Base-by-base conservation (phyloP, 2,113 vertebrate species). In the Phasianus colchicus region DNA sequence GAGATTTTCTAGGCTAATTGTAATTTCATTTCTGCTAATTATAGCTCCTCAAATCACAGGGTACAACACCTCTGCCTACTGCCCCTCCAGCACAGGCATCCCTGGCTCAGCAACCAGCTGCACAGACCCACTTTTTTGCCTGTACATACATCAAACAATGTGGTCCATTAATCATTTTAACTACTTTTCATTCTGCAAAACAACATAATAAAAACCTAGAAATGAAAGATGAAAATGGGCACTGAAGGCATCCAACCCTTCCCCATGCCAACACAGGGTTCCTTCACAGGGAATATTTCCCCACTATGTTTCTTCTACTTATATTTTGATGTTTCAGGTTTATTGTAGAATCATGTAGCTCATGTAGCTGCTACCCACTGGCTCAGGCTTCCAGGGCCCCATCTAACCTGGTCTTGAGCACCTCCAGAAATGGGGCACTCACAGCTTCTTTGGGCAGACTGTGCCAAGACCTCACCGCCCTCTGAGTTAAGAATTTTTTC, bases 141-240 rank as follows among this genome's bases (percentile, higher is more conserved):
- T 76, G 77, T 66, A 95, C 0, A 0, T 76, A 74, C 15, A 15
- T 82, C 74, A 87, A 80, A 73, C 48, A 38, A 47, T 47, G 22
- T 0, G 0, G 86, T 45, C 83, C 79, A 95, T 97, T 97, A 88
- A 91, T 95, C 91, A 95, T 92, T 88, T 90, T 86, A 95, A 92
- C 90, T 40, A 48, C 80, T 86, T 70, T 90, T 88, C 85, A 88
- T 58, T 90, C 86, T 73, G 69, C 90, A 95, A 92, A 96, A 83
- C 78, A 96, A 84, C 80, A 82, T 90, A 71, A 94, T 88, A 83
- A 70, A 93, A 69, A 92, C 84, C 55, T 82, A 93, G 93, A 93
- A 95, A 77, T 85, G 78, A 95, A 84, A 71, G 76, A 94, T 83
- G 64, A 86, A 89, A 89, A 92, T 45, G 48, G 40, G 57, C 70